Conservation (phyloP, 1,140 invertebrate species). For the Lepeophtheirus salmonis region DNA sequence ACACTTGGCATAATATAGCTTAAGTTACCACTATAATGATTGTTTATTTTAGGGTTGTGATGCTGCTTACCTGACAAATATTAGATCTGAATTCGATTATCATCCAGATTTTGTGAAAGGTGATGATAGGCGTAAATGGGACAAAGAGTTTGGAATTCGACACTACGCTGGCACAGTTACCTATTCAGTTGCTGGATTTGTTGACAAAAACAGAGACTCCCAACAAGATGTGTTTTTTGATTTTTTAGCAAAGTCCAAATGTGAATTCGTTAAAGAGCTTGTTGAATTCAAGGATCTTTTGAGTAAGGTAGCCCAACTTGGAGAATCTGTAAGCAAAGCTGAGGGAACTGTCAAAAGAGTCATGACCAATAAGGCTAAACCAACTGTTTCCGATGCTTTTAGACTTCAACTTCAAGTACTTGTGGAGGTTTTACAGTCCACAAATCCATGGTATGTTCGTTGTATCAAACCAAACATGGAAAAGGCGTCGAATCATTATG, state of each 20-base stretch:
- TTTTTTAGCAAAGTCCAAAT: conserved; percentile 62
- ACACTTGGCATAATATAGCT: not conserved
- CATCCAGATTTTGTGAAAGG: conserved; percentile 74
- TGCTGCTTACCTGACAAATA: conserved; percentile 65
- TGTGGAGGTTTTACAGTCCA: conserved; percentile 64
- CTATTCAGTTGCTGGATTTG: conserved; percentile 77
- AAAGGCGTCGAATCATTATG: conserved; percentile 64
- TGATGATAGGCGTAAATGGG: conserved; percentile 64
- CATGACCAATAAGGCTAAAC: conserved; percentile 63
- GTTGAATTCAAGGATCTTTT: conserved; percentile 28
- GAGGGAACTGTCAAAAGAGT: conserved; percentile 15
- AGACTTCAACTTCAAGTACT: conserved; percentile 70
- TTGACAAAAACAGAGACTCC: conserved; percentile 89
- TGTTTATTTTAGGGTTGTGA: conserved; percentile 47
- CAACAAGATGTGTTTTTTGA: conserved; percentile 90
- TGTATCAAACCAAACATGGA: conserved; percentile 85
- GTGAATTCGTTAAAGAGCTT: conserved; percentile 71
- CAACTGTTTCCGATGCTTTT: conserved; percentile 81
- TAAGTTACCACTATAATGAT: not conserved
- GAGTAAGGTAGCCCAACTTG: conserved; percentile 16
- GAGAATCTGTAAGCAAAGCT: conserved; percentile 1
- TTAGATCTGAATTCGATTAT: conserved; percentile 67
- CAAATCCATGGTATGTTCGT: conserved; percentile 83
- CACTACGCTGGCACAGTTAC: conserved; percentile 90
- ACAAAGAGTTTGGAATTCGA: conserved; percentile 68